Conservation (phyloP, 1,140 invertebrate genomes). For the Pseudomyrmex gracilis region DNA sequence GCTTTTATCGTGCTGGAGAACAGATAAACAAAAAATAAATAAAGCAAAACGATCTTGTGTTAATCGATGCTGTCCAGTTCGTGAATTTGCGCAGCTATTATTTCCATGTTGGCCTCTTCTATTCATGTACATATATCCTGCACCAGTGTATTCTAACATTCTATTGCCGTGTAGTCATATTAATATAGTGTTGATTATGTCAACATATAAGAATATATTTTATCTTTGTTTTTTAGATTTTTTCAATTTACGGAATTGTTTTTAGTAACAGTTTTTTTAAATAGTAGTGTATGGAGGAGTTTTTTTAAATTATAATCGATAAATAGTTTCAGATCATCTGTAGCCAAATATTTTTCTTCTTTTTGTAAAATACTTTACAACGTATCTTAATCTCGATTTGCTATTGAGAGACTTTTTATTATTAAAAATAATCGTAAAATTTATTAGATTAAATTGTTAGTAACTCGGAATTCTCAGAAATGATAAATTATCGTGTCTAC, state of each 20-base stretch:
- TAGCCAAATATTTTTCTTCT: background rate
- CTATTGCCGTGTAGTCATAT: constrained; percentile 15
- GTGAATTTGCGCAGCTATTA: constrained; percentile 53
- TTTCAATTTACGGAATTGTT: background rate
- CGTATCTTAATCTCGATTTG: no score
- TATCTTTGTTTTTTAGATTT: background rate
- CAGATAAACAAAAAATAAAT: constrained; percentile 62
- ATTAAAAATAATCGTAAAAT: no score
- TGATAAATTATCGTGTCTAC: no score
- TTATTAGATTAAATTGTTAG: no score
- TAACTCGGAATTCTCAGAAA: no score
- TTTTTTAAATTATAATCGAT: background rate
- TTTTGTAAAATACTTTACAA: no score
- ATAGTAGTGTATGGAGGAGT: no score
- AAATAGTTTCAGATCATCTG: no score
- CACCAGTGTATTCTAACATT: constrained; percentile 47
- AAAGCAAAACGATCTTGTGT: constrained; percentile 63
- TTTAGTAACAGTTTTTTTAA: background rate
- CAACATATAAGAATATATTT: background rate
- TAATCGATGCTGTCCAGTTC: constrained; percentile 63
- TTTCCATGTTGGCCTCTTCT: constrained; percentile 45
- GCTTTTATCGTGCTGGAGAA: constrained; percentile 59
- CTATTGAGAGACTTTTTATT: no score
- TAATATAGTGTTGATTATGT: constrained; percentile 1
- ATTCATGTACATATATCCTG: constrained; percentile 8